Evolutionary conservation across 2,113 vertebrate species (phyloP).

Genomic region (Sylvia atricapilla): DNA sequence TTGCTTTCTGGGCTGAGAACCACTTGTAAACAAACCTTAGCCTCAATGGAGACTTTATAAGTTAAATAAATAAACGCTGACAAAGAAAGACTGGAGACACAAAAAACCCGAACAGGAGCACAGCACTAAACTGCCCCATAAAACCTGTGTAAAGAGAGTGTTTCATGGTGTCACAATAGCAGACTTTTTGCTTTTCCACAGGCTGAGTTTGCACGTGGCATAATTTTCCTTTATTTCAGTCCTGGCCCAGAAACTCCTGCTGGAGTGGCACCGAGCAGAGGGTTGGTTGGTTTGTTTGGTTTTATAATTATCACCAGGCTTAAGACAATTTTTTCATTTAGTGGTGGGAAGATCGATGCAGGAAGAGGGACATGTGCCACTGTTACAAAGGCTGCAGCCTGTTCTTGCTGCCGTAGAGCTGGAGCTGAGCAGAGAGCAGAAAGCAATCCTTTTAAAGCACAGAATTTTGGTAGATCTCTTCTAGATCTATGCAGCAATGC

Average conservation of each 20-base stretch:
- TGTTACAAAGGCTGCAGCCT: background rate
- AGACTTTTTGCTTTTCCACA: background rate
- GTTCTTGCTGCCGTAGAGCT: background rate
- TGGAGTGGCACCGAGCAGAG: background rate
- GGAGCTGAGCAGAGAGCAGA: background rate
- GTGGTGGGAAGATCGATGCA: background rate
- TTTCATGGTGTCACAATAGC: background rate
- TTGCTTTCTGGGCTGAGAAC: constrained; percentile 18
- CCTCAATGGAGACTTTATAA: background rate
- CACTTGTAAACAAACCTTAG: constrained; percentile 18
- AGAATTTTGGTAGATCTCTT: background rate
- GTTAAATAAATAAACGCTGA: constrained; percentile 33
- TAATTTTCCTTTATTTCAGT: background rate
- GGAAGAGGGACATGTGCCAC: background rate
- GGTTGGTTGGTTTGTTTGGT: background rate
- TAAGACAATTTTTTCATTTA: background rate
- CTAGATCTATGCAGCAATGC: background rate
- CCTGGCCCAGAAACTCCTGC: background rate
- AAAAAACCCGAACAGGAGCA: background rate
- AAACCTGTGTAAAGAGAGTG: constrained; percentile 13
- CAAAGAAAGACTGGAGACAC: constrained; percentile 2
- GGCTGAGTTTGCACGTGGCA: background rate
- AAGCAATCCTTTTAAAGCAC: background rate
- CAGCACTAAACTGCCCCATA: constrained; percentile 17
- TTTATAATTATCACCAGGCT: background rate